Percentiles rank a stretch among this genome's conserved stretches.
Evolutionary conservation across 2,113 vertebrate species (phyloP).

Genomic region (Cricetomys ansorgei): DNA sequence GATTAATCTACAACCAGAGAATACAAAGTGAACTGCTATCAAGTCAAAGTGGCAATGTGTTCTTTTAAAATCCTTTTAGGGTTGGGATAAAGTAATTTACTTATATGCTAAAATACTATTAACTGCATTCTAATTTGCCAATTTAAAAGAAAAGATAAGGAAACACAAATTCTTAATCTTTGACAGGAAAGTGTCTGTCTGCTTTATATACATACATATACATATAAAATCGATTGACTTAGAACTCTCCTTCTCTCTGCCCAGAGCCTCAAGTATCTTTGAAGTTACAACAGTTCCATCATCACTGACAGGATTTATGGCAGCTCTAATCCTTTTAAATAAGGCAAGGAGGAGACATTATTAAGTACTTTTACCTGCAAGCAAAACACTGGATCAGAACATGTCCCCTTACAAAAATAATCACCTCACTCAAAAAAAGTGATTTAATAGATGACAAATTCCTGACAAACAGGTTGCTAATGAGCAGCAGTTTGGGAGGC

Average conservation of each 20-base stretch:
- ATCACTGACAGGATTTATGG: not conserved
- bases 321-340: conserved; percentile 23
- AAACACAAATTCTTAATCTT: not conserved
- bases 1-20: not conserved
- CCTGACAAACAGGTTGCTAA: conserved; percentile 8
- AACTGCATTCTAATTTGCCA: not conserved
- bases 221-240: too few relatives aligned
- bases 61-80: not conserved
- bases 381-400: not conserved
- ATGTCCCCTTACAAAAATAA: conserved; percentile 15
- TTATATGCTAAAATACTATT: not conserved
- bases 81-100: not conserved
- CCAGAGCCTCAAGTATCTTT: not conserved
- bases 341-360: not conserved
- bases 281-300: conserved; percentile 26
- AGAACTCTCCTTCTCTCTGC: not conserved
- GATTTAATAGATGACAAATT: conserved; percentile 40
- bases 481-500: not conserved
- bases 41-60: not conserved
- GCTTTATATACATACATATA: too few relatives aligned
- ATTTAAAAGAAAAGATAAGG: not conserved
- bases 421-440: conserved; percentile 12
- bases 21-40: not conserved
- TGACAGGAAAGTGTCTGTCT: not conserved
- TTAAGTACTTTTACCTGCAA: conserved; percentile 37